Conservation (phyloP, 2,113 vertebrate species). For the Canis aureus region DNA sequence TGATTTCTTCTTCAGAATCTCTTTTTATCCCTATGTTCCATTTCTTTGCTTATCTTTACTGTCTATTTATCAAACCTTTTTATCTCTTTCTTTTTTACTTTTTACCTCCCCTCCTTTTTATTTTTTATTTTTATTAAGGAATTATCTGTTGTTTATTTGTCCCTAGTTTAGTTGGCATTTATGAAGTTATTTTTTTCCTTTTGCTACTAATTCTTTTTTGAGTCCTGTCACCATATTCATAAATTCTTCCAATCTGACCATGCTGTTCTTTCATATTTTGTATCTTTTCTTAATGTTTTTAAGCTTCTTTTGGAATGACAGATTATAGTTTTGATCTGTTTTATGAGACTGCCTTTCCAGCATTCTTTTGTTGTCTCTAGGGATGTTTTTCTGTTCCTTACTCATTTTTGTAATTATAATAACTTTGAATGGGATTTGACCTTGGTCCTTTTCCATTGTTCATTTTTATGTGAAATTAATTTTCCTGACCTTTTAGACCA, state of each 20-base stretch:
- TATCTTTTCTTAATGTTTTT: slow-evolving; percentile 37
- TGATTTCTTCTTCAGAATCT: neutral
- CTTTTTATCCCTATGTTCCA: neutral
- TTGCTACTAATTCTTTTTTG: slow-evolving; percentile 2
- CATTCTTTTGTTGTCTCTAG: neutral
- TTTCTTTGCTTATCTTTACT: neutral
- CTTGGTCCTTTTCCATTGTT: slow-evolving; percentile 18
- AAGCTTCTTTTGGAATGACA: neutral
- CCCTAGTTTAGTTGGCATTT: neutral
- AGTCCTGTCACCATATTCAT: neutral
- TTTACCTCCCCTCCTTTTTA: neutral
- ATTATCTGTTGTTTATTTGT: neutral
- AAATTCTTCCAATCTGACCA: neutral
- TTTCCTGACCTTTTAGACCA: slow-evolving; percentile 31
- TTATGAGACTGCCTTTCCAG: neutral
- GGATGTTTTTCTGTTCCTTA: neutral
- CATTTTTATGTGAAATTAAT: slow-evolving; percentile 53
- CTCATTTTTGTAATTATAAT: slow-evolving; percentile 25
- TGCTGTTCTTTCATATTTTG: neutral
- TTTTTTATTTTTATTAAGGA: neutral
- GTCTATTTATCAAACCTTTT: neutral
- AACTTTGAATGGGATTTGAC: slow-evolving; percentile 21
- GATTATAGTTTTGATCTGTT: neutral
- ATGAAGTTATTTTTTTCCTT: neutral
- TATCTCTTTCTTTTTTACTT: neutral